Evolutionary conservation across 2,888 invertebrate species (phyloP), one percentile per base, ranked within the genome.

Genomic region (Salticus scenicus): DNA sequence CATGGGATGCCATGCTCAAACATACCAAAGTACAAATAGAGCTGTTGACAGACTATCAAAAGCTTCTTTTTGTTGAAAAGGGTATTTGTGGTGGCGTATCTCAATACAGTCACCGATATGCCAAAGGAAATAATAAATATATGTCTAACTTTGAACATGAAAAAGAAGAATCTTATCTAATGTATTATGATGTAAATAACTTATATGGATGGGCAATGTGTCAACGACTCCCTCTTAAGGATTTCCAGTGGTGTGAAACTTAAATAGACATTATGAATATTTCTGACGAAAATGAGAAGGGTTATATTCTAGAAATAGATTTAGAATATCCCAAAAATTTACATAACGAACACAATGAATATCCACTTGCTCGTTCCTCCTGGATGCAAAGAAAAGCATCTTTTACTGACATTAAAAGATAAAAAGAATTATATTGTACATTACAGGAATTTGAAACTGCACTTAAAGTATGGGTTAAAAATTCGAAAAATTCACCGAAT

Each of bases 1-100:
- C 89, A 33, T 90, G 90, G 90, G 89, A 89, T 88, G 89, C 90
- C n/a, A 88, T 87, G 86, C 41, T 90, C 14, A 89, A 89, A 87
- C 87, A 82, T 28, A 89, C 89, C 28, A 74, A 28, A 64, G 37
- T 37, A 10, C 5, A 37, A 37, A 37, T 37, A 37, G 37, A 37
- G 10, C 10, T 37, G 37, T 37, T 37, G 37, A 37, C 37, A 10
- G 37, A 37, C 5, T 37, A 37, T 10, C 5, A 37, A 37, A 37
- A 7, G 37, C 37, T 37, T 10, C 37, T 37, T 37, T 37, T 37
- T 10, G 37, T 37, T 10, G 37, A 37, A 37, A 37, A 37, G 4
- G 37, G 37, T 37, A 37, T 37, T 37, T 10, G 37, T 10, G 37
- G 37, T 7, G 37, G 37, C 10, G 37, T 37, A 37, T 37, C 37